These are phyloP conservation scores for Babylonia areolata DNA, from an alignment of 1,140 invertebrate genomes.

Conservation along the genomic window DNA sequence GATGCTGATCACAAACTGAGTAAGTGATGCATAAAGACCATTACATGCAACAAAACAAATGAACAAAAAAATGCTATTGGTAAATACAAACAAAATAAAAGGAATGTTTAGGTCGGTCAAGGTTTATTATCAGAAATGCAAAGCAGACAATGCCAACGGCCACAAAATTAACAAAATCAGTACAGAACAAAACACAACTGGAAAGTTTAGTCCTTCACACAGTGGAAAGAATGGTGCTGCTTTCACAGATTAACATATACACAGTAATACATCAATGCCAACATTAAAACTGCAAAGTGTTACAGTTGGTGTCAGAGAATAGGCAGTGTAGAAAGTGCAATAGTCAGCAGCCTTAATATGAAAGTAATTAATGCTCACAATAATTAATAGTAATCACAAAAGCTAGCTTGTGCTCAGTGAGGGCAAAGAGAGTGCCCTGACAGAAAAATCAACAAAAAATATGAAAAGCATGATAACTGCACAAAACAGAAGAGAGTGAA, in stretches of 20 bases:
- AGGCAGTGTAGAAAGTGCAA: neutral
- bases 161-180: neutral
- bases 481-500: neutral
- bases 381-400: neutral
- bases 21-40: neutral
- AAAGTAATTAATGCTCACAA: neutral
- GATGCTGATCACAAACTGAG: neutral
- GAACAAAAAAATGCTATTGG: neutral
- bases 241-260: neutral
- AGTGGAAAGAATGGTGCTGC: neutral
- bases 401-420: neutral
- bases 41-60: neutral
- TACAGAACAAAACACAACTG: neutral
- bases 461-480: too few species aligned
- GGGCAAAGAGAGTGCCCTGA: neutral
- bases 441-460: neutral
- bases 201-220: neutral
- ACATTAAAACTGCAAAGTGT: neutral
- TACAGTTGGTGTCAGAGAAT: neutral
- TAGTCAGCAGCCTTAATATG: neutral
- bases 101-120: too few species aligned
- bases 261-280: neutral
- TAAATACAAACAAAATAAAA: neutral
- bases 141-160: neutral
- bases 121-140: too few species aligned